Conservation (phyloP, 2,888 invertebrate species). For the Eristalis tenax region DNA sequence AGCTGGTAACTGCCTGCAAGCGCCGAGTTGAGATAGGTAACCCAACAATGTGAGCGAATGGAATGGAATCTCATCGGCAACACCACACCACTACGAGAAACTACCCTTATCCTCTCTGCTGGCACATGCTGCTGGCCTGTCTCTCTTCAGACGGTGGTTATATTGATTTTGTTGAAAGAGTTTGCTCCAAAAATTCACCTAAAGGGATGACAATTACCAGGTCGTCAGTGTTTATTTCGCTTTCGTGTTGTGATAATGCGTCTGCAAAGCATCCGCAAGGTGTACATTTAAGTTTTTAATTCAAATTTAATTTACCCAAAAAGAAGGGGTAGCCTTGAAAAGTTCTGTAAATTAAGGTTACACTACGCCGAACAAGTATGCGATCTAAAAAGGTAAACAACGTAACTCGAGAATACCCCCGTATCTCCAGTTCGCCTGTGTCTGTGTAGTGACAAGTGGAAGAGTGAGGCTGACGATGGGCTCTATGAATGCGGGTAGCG, state of each 20-base stretch:
- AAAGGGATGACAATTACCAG: slow-evolving; percentile 54
- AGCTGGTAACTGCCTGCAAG: neutral
- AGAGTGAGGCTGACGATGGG: slow-evolving; percentile 22
- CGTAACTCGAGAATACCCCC: neutral
- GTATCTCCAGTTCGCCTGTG: neutral
- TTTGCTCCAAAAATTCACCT: slow-evolving; percentile 19
- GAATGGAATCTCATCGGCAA: neutral
- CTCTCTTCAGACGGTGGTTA: slow-evolving; percentile 22
- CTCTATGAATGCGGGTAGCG: neutral
- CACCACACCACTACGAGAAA: neutral
- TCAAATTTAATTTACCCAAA: slow-evolving; percentile 30
- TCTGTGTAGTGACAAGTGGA: neutral
- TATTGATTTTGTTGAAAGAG: slow-evolving; percentile 68
- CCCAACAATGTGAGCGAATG: neutral
- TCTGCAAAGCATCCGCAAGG: neutral
- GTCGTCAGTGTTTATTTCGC: slow-evolving; percentile 62
- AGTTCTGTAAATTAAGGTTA: slow-evolving; percentile 36
- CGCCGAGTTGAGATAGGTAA: neutral
- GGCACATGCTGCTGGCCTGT: neutral
- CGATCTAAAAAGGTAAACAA: slow-evolving; percentile 70
- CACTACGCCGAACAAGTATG: slow-evolving; percentile 32
- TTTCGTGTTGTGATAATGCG: slow-evolving; percentile 41
- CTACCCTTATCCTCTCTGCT: neutral
- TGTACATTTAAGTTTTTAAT: slow-evolving; percentile 27
- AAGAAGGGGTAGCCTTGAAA: slow-evolving; percentile 25